Evolutionary conservation across 2,113 vertebrate species (phyloP).

Genomic region (Plecotus auritus): DNA sequence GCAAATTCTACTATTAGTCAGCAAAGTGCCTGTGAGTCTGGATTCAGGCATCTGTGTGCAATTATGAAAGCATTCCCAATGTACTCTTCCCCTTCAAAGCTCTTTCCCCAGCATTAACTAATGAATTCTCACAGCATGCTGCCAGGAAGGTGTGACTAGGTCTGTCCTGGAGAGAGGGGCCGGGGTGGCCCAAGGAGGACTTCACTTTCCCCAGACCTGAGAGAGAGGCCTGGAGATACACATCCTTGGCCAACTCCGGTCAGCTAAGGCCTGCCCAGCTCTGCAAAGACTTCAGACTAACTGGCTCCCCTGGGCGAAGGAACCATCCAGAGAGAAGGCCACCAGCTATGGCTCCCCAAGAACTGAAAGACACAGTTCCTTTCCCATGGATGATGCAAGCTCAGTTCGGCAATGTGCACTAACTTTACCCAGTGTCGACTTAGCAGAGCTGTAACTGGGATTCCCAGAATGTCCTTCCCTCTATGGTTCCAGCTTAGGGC

Average conservation of each 20-base stretch:
- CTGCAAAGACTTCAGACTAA: not conserved
- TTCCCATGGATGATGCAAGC: not conserved
- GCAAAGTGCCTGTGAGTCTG: constrained; percentile 38
- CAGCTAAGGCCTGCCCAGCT: not conserved
- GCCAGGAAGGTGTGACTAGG: not conserved
- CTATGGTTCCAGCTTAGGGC: not conserved
- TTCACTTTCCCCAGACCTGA: not conserved
- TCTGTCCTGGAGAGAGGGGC: not conserved
- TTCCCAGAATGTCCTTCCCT: constrained; percentile 13
- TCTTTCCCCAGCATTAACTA: not conserved
- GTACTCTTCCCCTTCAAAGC: constrained; percentile 1
- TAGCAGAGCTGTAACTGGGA: not conserved
- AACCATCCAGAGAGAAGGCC: not conserved
- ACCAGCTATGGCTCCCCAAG: not conserved
- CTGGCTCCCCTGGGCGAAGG: not conserved
- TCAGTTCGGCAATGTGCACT: not conserved
- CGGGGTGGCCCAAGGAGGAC: not conserved
- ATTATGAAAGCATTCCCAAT: constrained; percentile 21
- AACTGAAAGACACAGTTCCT: not conserved
- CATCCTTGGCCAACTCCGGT: not conserved
- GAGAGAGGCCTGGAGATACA: not conserved
- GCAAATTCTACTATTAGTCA: constrained; percentile 59
- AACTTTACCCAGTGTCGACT: not conserved
- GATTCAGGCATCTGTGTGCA: constrained; percentile 42
- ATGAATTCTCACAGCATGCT: not conserved